Conservation (phyloP, 2,888 invertebrate species). For the Agrypnus murinus region DNA sequence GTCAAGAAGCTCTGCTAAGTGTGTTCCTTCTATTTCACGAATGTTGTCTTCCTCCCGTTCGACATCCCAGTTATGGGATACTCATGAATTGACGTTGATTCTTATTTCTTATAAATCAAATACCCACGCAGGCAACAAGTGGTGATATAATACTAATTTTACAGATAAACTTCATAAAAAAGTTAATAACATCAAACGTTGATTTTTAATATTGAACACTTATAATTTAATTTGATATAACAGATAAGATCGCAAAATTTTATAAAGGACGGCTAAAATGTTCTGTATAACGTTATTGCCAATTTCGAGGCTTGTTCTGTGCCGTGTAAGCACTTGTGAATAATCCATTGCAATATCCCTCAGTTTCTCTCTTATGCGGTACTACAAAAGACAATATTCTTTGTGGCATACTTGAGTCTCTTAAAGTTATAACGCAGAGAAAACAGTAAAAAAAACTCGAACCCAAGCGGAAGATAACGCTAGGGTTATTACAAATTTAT, state of each 20-base stretch:
- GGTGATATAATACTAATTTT: too few species aligned
- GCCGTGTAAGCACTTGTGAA: constrained; percentile 59
- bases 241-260: constrained; percentile 18
- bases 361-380: constrained; percentile 57
- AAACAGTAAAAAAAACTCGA: constrained; percentile 56
- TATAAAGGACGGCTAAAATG: constrained; percentile 26
- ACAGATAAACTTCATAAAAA: too few species aligned
- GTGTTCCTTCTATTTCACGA: too few species aligned
- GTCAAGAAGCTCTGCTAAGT: too few species aligned
- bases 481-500: constrained; percentile 60
- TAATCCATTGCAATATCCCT: constrained; percentile 61
- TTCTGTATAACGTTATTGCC: constrained; percentile 54
- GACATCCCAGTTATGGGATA: too few species aligned
- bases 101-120: too few species aligned
- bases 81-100: too few species aligned
- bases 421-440: constrained; percentile 56
- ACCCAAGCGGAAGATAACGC: constrained; percentile 55
- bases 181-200: too few species aligned
- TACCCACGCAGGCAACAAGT: too few species aligned
- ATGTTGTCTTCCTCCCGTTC: too few species aligned
- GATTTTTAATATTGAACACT: constrained; percentile 14
- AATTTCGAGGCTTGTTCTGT: constrained; percentile 58
- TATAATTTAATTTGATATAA: constrained; percentile 19
- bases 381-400: constrained; percentile 61
- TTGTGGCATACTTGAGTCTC: constrained; percentile 56